Evolutionary conservation across 2,888 invertebrate species (phyloP), one percentile per base, ranked within the genome.

Genomic region (Shargacucullia verbasci): DNA sequence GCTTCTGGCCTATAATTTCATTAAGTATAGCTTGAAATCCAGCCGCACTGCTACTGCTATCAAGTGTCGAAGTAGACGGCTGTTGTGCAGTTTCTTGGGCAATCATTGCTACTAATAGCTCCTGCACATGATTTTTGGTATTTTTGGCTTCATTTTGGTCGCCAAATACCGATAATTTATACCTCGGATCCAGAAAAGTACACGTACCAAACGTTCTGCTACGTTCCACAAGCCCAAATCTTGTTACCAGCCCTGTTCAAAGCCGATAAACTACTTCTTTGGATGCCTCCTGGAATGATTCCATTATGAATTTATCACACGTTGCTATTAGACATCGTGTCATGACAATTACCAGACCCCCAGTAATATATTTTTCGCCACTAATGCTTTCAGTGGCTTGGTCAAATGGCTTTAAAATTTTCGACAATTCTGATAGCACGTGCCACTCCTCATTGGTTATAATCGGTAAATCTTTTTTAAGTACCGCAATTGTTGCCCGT

Each of bases 361-460:
- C 72, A 2, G 73, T 73, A 41, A 78, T 57, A 41, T 74, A 77
- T n/a, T 67, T 63, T 57, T 80, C 66, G 0, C 73, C 76, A 52
- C 73, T 79, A 50, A 76, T 69, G 4, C 67, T 33, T 25, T 47
- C 20, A 0, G 76, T 76, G 9, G 58, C 72, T 15, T 79, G 72
- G 12, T 82, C 72, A 29, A 78, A 79, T 6, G 78, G 78, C 34
- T 71, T 59, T 46, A 82, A 60, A 31, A 73, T 48, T 59, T 52
- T 59, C 0, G 20, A 27, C 10, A 78, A 9, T n/a, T 76, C 52
- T 1, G 12, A 25, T 1, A 56, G 37, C 14, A 73, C 7, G 14
- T 20, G 12, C 76, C 76, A 79, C n/a, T 76, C 73, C 25, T 68
- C 69, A 15, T 54, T 49, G 1, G 64, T 39, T 10, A 74, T 35